Base-by-base conservation (phyloP, 2,797 vertebrate genomes). In the Pygocentrus nattereri region DNA sequence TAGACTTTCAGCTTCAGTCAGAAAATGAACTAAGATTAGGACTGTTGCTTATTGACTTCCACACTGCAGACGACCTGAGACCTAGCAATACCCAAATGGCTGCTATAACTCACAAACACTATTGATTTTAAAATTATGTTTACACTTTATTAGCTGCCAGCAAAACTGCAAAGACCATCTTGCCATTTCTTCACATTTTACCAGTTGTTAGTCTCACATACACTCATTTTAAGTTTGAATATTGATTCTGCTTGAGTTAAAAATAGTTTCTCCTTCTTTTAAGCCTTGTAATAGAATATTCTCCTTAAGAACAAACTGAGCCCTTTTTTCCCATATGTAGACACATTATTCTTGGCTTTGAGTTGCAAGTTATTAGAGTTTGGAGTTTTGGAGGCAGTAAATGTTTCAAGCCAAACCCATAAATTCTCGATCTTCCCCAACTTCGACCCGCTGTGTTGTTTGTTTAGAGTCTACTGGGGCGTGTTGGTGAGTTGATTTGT, bases 381-480 rank as follows among this genome's bases (percentile, higher is more conserved):
- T 79, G 62, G 50, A 67, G 56, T 67, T 73, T 79, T 47, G 50
- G 71, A 73, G 74, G 50, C 75, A 54, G 85, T 56, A 79, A 68
- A 76, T 49, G 59, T 80, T 65, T 84, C 62, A 76, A 79, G 78
- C 90, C 91, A 88, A 86, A 81, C 50, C 34, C 80, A 77, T 87
- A 90, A 90, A 71, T 90, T 92, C 90, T 88, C 90, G 87, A 90
- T 91, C 92, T 88, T 85, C 89, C 89, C 87, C 75, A 87, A 88
- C 88, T 81, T 82, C 82, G 87, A 89, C 90, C 73, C 62, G 74
- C 78, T 50, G 30, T 74, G 64, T 27, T 72, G 78, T 74, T 85
- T 87, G 68, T 69, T 84, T 82, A 70, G 56, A 47, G 74, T 84
- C 77, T 82, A 76, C 54, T 65, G 62, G 73, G 84, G 50, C 16